phyloP scores from a whole-genome alignment of 2,797 vertebrate genomes.

The Synaphobranchus kaupii region DNA sequence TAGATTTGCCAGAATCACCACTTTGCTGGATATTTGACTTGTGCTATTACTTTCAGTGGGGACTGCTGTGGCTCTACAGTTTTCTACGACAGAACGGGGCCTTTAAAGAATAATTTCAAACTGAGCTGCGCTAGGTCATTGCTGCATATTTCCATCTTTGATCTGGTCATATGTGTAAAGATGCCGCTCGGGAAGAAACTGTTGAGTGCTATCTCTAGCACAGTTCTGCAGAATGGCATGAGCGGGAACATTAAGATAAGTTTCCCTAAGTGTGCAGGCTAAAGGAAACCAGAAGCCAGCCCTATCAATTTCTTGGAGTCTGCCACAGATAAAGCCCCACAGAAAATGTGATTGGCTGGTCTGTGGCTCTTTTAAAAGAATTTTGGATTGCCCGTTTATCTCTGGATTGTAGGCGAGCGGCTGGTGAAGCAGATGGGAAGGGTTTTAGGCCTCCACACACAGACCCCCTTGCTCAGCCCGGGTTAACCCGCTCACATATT shows the following conservation, averaged over 20 bases:
- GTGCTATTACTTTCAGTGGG: neutral
- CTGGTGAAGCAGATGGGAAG: slow-evolving; percentile 51
- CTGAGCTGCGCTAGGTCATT: neutral
- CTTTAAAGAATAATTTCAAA: neutral
- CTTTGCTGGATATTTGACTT: neutral
- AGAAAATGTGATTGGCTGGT: slow-evolving; percentile 58
- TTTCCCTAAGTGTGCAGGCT: slow-evolving; percentile 67
- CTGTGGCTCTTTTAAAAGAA: slow-evolving; percentile 58
- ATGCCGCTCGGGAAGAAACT: slow-evolving; percentile 46
- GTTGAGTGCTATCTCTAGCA: slow-evolving; percentile 67
- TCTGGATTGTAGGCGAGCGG: slow-evolving; percentile 52
- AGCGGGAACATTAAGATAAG: slow-evolving; percentile 68
- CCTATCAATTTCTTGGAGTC: slow-evolving; percentile 74
- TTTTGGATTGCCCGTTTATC: slow-evolving; percentile 65
- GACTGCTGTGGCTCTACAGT: neutral
- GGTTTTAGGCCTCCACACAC: slow-evolving; percentile 17
- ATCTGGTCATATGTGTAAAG: slow-evolving; percentile 43
- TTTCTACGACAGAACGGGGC: neutral
- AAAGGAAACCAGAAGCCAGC: slow-evolving; percentile 71
- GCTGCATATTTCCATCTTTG: slow-evolving; percentile 33
- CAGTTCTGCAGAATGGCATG: slow-evolving; percentile 67
- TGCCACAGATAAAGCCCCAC: slow-evolving; percentile 71
- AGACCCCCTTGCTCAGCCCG: neutral
- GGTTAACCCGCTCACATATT: neutral
- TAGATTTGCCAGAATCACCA: neutral